Conservation (phyloP, 2,888 invertebrate genomes). For the Crossocerus cetratus region DNA sequence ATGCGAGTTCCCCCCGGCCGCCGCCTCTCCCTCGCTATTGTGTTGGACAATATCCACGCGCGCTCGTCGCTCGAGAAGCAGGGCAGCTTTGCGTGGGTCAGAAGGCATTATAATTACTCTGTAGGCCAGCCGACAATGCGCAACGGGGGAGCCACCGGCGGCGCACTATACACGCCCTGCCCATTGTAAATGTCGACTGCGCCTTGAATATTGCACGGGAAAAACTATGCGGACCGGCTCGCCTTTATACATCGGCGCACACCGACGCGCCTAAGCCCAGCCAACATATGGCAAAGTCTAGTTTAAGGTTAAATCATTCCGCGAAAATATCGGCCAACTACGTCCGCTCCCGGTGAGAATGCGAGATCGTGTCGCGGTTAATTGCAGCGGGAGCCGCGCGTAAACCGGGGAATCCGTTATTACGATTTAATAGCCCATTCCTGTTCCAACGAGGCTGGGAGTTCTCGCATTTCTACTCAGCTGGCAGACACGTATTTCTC, state of each 20-base stretch:
- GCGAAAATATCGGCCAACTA: neutral
- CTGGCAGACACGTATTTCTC: too few relatives aligned
- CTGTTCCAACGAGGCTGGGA: neutral
- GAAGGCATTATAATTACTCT: constrained; percentile 49
- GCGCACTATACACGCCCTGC: neutral
- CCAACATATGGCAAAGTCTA: too few relatives aligned
- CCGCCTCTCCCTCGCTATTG: constrained; percentile 27
- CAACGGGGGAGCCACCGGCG: too few relatives aligned
- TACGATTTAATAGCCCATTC: neutral
- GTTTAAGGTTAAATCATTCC: neutral
- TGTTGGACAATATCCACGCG: constrained; percentile 46
- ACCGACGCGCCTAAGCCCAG: too few relatives aligned
- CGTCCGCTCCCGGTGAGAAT: neutral
- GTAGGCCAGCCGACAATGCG: neutral
- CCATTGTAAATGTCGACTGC: neutral
- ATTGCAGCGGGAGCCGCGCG: neutral
- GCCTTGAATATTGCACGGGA: neutral
- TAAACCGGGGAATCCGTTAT: neutral
- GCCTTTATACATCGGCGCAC: neutral
- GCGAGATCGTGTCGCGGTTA: neutral
- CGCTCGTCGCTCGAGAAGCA: constrained; percentile 23
- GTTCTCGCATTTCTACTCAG: neutral
- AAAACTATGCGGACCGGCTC: neutral
- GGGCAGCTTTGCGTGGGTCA: constrained; percentile 42
- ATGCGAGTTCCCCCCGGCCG: neutral